phyloP scores from a whole-genome alignment of 2,113 vertebrate genomes.

The Panthera leo region DNA sequence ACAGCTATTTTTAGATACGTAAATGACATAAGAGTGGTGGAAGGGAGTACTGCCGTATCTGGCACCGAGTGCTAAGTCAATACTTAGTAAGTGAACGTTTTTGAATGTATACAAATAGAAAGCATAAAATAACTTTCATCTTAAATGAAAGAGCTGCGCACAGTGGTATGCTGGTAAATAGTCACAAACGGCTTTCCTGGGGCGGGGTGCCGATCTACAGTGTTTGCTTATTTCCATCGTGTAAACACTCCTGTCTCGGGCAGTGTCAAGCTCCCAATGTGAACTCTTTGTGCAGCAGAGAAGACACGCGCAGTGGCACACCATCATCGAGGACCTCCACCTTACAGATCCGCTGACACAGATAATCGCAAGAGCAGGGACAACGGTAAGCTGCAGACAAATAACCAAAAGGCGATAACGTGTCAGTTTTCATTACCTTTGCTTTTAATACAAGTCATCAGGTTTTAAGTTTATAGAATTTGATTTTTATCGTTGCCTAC shows the following conservation, averaged over 20 bases:
- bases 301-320: fast-evolving
- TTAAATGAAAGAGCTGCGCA: not conserved
- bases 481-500: not conserved
- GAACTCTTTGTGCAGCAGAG: not conserved
- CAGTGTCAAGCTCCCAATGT: not conserved
- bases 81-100: not conserved
- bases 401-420: not conserved
- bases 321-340: not conserved
- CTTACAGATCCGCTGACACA: not conserved
- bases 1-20: not conserved
- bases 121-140: not conserved
- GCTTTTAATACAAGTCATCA: not conserved
- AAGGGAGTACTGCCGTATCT: not conserved
- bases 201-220: not conserved
- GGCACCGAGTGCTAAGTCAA: not conserved
- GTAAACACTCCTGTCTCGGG: not conserved
- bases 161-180: not conserved
- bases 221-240: not conserved
- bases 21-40: not conserved
- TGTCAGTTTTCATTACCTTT: not conserved
- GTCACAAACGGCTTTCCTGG: not conserved
- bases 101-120: not conserved
- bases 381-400: not conserved
- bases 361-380: not conserved
- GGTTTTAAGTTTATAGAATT: not conserved